Evolutionary conservation across 1,140 invertebrate genomes (phyloP).

Genomic region (Cylas formicarius): DNA sequence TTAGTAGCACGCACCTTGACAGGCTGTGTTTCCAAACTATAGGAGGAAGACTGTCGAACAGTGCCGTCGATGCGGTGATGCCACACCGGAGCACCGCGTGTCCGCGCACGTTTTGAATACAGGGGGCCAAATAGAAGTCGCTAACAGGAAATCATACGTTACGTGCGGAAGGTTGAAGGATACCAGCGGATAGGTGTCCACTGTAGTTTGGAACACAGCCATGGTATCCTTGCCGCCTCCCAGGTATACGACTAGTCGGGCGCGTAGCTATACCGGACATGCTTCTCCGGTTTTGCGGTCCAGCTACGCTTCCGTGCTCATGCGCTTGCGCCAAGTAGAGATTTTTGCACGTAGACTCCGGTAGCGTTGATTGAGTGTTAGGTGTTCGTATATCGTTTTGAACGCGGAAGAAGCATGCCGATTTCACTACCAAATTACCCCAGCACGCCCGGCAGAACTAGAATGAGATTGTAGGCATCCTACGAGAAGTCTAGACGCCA

Average conservation of each 20-base stretch:
- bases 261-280: neutral
- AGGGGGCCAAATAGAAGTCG: neutral
- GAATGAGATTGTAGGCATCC: too few relatives aligned
- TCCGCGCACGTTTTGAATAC: neutral
- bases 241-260: slow-evolving; percentile 42
- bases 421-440: too few relatives aligned
- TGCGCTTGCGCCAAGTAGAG: too few relatives aligned
- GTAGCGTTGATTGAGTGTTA: too few relatives aligned
- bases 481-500: neutral
- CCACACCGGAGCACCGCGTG: too few relatives aligned
- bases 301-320: too few relatives aligned
- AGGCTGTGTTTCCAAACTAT: slow-evolving; percentile 46
- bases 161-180: slow-evolving; percentile 34
- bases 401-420: too few relatives aligned
- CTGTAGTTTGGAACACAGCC: slow-evolving; percentile 59
- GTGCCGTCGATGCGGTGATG: slow-evolving; percentile 22
- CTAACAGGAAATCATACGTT: neutral
- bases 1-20: slow-evolving; percentile 32
- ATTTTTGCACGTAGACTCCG: too few relatives aligned
- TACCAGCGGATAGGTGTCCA: slow-evolving; percentile 46
- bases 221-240: slow-evolving; percentile 57
- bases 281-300: too few relatives aligned
- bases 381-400: too few relatives aligned
- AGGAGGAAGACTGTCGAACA: slow-evolving; percentile 40
- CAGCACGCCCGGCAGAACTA: too few relatives aligned